Percentiles rank a stretch among this genome's conserved stretches.
Conservation (phyloP, 1,140 invertebrate species). For the Saccostrea echinata region DNA sequence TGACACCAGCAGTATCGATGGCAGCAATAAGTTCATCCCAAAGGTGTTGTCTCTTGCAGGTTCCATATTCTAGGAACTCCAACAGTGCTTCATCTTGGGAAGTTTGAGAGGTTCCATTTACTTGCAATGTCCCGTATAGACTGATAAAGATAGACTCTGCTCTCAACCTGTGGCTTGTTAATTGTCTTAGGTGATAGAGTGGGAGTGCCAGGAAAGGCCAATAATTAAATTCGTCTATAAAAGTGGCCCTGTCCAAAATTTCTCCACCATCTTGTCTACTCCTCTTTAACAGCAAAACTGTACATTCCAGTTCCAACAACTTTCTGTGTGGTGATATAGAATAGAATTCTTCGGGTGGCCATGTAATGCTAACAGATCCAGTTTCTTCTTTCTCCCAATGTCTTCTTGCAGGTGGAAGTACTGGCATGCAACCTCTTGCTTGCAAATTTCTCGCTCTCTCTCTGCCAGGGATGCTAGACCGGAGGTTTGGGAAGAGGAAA, state of each 20-base stretch:
- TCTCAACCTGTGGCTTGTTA: background rate
- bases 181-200: background rate
- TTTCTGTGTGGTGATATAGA: background rate
- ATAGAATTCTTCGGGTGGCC: background rate
- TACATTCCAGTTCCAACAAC: background rate
- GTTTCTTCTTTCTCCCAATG: background rate
- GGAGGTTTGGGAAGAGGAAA: background rate
- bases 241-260: background rate
- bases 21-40: too few species aligned
- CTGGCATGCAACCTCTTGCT: too few species aligned
- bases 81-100: too few species aligned
- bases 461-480: background rate
- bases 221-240: background rate
- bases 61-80: too few species aligned
- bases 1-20: too few species aligned
- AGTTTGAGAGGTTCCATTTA: too few species aligned
- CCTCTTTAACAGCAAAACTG: background rate
- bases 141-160: background rate
- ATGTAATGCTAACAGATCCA: background rate
- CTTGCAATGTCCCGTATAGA: background rate
- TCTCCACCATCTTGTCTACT: background rate
- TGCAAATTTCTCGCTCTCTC: background rate
- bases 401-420: background rate
- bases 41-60: too few species aligned
- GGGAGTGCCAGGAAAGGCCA: background rate